Evolutionary conservation across 2,888 invertebrate genomes (phyloP).

Genomic region (Acleris cristana): DNA sequence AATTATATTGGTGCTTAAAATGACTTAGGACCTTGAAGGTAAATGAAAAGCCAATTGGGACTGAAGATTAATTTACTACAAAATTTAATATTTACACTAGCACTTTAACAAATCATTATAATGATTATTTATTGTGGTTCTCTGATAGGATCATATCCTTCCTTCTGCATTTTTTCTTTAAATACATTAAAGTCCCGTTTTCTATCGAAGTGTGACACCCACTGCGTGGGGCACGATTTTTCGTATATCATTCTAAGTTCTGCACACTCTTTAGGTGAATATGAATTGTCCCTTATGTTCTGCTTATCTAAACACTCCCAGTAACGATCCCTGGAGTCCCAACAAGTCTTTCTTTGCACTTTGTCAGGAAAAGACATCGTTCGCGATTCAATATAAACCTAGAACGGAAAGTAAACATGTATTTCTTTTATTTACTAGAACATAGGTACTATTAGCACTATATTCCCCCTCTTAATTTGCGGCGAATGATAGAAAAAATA

Average conservation of each 20-base stretch:
- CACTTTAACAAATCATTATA: slow-evolving; percentile 49
- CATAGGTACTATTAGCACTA: slow-evolving; percentile 7
- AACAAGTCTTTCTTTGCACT: slow-evolving; percentile 91
- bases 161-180: slow-evolving; percentile 93
- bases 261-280: slow-evolving; percentile 84
- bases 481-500: not conserved
- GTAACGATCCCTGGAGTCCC: slow-evolving; percentile 92
- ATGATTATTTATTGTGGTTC: slow-evolving; percentile 61
- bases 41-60: slow-evolving; percentile 47
- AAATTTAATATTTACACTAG: slow-evolving; percentile 69
- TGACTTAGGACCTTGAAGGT: slow-evolving; percentile 44
- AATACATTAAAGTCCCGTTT: slow-evolving; percentile 94
- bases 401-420: slow-evolving; percentile 58
- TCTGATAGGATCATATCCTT: slow-evolving; percentile 92
- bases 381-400: slow-evolving; percentile 58
- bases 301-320: slow-evolving; percentile 94
- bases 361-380: slow-evolving; percentile 92
- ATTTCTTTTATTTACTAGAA: slow-evolving; percentile 11
- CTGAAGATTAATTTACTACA: slow-evolving; percentile 70
- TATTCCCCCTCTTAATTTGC: slow-evolving; percentile 1
- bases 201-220: slow-evolving; percentile 97
- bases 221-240: slow-evolving; percentile 90
- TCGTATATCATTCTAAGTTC: slow-evolving; percentile 90
- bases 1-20: slow-evolving; percentile 44
- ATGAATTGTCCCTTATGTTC: slow-evolving; percentile 84